Conservation (phyloP, 2,113 vertebrate species). For the Forbesichthys agassizii region DNA sequence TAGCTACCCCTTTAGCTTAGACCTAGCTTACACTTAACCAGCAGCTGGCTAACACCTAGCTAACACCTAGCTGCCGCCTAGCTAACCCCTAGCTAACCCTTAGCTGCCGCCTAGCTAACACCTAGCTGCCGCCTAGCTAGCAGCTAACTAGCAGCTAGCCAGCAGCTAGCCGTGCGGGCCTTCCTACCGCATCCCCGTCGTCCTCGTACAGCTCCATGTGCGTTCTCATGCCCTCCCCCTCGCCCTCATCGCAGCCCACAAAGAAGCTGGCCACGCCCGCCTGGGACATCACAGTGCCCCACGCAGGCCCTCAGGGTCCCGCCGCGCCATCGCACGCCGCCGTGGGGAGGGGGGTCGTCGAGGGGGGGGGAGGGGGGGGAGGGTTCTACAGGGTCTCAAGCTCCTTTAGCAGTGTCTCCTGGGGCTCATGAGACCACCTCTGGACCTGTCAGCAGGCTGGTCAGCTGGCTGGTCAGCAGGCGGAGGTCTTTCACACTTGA, state of each 20-base stretch:
- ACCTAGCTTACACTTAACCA: too few species aligned
- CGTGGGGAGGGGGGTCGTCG: constrained; percentile 21
- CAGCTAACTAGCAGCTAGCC: too few species aligned
- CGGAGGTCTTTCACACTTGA: too few species aligned
- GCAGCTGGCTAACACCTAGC: background rate
- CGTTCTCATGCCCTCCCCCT: constrained; percentile 88
- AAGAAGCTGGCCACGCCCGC: constrained; percentile 93
- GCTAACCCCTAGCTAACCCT: background rate
- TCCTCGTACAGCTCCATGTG: constrained; percentile 89
- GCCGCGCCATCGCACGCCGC: constrained; percentile 69
- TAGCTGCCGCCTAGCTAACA: too few species aligned
- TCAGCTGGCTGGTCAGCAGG: too few species aligned
- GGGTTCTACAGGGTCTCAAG: too few species aligned
- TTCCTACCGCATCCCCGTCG: constrained; percentile 83
- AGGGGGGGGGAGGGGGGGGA: constrained; percentile 17
- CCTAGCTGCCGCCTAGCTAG: too few species aligned
- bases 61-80: background rate
- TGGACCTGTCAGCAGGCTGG: too few species aligned
- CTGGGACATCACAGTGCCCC: constrained; percentile 91
- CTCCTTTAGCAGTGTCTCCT: too few species aligned
- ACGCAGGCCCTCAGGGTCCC: constrained; percentile 81
- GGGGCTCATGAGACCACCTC: too few species aligned
- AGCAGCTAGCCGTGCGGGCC: background rate
- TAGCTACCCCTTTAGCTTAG: too few species aligned
- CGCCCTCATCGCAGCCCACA: constrained; percentile 89